Conservation (phyloP, 2,888 invertebrate genomes). For the Molorchus minor region DNA sequence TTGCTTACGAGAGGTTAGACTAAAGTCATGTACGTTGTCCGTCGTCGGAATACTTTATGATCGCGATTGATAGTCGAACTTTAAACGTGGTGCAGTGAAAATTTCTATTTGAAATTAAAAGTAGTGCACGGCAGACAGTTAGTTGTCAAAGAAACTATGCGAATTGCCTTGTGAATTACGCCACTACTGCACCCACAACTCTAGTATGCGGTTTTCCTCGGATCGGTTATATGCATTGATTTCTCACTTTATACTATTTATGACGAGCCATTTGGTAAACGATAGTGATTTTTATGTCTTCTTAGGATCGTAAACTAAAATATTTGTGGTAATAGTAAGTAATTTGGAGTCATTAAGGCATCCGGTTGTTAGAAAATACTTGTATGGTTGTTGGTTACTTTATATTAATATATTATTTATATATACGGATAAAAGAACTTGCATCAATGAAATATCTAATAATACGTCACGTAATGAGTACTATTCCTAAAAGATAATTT, state of each 20-base stretch:
- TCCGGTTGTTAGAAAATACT: too few relatives aligned
- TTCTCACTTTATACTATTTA: background rate
- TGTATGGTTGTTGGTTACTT: too few relatives aligned
- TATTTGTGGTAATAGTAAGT: too few relatives aligned
- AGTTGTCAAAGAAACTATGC: conserved; percentile 30
- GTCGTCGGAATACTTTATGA: conserved; percentile 28
- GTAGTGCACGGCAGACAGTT: conserved; percentile 42
- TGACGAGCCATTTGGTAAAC: too few relatives aligned
- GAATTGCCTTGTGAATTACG: conserved; percentile 41
- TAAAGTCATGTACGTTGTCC: conserved; percentile 33
- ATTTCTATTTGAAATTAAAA: conserved; percentile 46
- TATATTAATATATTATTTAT: too few relatives aligned
- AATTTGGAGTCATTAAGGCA: too few relatives aligned
- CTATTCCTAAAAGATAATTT: too few relatives aligned
- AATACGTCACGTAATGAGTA: too few relatives aligned
- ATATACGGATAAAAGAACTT: too few relatives aligned
- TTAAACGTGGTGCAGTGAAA: conserved; percentile 41
- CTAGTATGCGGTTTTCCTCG: conserved; percentile 39
- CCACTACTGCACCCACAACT: conserved; percentile 50
- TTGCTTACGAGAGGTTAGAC: conserved; percentile 25
- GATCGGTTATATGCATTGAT: background rate
- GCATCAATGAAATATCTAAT: too few relatives aligned
- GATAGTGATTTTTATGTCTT: too few relatives aligned
- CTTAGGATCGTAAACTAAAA: too few relatives aligned
- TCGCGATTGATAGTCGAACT: conserved; percentile 11